Evolutionary conservation across 2,113 vertebrate species (phyloP), one percentile per base, ranked within the genome.

Genomic region (Ctenomys sociabilis): DNA sequence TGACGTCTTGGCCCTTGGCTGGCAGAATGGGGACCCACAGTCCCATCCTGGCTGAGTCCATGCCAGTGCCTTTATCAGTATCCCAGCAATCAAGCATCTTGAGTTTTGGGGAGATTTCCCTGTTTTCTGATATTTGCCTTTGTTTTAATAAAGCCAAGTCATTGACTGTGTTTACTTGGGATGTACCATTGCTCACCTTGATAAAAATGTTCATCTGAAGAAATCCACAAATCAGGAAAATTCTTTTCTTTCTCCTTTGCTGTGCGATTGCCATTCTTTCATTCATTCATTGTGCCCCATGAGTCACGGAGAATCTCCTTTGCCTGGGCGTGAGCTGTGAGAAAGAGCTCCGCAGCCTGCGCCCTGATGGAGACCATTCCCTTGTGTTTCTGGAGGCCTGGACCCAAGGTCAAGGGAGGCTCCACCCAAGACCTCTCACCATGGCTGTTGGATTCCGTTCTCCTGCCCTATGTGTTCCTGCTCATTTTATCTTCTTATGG

Each of bases 401-500:
- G 77, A 52, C 32, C 43, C 16, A 3, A 19, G 61, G 40, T 6
- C 45, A 8, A 4, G 85, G 49, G 14, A 5, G 17, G 32, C 5
- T n/a, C 7, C 64, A 35, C 24, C 49, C 1, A n/a, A 61, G 43
- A 26, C 35, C 49, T 14, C 37, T 2, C 59, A 64, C 30, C 11
- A 0, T 0, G 59, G 57, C 30, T 16, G 49, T 3, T 1, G 13
- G 16, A 10, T 1, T 22, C 5, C 0, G 11, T n/a, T 52, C 43
- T 52, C 64, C 37, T 40, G 84, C 63, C 75, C 4, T 13, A 5
- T 0, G 0, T 0, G 2, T 26, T 0, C 0, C 72, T 64, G n/a
- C 32, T 32, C 3, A 22, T n/a, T 28, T 40, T 52, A 9, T 81
- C 13, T 40, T 75, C 43, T 85, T 28, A 5, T 1, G 10, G 77